Evolutionary conservation across 92 coral and sea anemone species (phyloP), one percentile per base, ranked within the genome.

Genomic region (Montipora capitata): DNA sequence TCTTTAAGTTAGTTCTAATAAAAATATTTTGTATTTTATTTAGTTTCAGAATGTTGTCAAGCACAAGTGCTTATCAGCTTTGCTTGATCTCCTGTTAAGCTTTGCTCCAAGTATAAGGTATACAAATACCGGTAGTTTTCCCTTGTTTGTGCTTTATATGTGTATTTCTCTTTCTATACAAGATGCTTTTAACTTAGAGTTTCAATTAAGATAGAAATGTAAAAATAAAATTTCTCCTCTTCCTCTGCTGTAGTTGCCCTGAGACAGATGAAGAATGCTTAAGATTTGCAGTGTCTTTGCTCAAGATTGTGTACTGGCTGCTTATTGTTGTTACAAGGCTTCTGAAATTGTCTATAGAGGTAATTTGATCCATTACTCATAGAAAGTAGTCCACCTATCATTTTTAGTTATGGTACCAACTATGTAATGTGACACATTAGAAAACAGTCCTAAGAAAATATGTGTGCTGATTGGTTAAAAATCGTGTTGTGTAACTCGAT

Each of bases 291-390:
- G 94, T 94, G 27, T 89, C 99, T 5, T 90, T 97, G 82, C 91
- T 95, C 38, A 96, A 91, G 77, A 88, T 95, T n/a, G 92, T 96
- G 11, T 97, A 97, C 75, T 97, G 99, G 99, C 75, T 96, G 11
- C 89, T 97, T 3, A 97, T 96, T 61, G 92, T 94, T 64, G 95
- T 92, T 18, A 96, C 96, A 83, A 92, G 94, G 82, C 91, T 97
- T 44, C 92, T 97, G 45, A 97, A 96, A 64, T 90, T 92, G 40
- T 91, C 92, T 74, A 83, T 97, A 71, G 99, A 96, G 98, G 99
- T 97, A 69, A 13, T 51, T 82, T 5, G n/a, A 17, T 67, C 15
- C 20, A 8, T 16, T 14, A 62, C 67, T 62, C 27, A 14, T 62
- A 27, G n/a, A 48, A 48, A 62, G 27, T 16, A 42, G 3, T 2